Conservation (phyloP, 2,888 invertebrate genomes). For the Hipparchia semele region DNA sequence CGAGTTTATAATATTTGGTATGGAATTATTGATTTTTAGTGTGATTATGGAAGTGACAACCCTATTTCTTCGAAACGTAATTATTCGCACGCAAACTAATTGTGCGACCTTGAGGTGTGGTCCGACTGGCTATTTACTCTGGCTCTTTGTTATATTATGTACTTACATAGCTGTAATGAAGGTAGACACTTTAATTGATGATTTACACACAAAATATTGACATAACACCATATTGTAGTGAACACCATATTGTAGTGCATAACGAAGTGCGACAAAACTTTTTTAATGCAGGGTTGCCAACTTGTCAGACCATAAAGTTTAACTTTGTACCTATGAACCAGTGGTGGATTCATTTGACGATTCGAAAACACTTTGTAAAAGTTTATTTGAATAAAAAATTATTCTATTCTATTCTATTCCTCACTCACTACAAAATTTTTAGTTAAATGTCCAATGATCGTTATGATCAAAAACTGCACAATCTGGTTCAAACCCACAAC, state of each 20-base stretch:
- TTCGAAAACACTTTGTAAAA: no score
- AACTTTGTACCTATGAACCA: no score
- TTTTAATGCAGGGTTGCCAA: no score
- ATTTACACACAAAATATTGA: background rate
- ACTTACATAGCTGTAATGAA: background rate
- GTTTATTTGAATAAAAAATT: no score
- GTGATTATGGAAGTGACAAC: background rate
- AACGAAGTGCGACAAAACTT: background rate
- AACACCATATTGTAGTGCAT: background rate
- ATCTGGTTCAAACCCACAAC: no score
- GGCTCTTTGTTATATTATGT: conserved; percentile 6
- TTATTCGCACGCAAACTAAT: conserved; percentile 35
- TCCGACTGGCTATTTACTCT: conserved; percentile 14
- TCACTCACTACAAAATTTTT: no score
- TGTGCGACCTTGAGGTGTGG: conserved; percentile 28
- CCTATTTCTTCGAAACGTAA: conserved; percentile 21
- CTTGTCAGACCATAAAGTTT: no score
- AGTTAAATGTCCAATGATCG: no score
- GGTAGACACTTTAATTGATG: background rate
- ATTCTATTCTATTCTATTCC: no score
- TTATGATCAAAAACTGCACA: no score
- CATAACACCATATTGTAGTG: background rate
- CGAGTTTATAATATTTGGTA: no score
- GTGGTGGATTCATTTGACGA: no score
- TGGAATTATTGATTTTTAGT: background rate